Base-by-base conservation (phyloP, 1,140 invertebrate genomes). In the Delia radicum region DNA sequence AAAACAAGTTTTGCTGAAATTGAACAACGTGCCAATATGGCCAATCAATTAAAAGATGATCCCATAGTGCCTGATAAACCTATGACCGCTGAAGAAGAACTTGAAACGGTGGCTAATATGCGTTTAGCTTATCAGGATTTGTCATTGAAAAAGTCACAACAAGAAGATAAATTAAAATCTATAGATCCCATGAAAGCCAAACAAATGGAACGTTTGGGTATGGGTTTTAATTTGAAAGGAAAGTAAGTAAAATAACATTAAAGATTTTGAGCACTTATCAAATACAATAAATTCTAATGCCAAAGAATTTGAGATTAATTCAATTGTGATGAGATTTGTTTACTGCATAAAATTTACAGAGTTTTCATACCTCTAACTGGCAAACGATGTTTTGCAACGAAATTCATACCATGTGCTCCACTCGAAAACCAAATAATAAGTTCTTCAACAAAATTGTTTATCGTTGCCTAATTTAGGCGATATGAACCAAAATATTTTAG, bases 1-100 rank as follows among this genome's bases (percentile, higher is more conserved):
- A 95, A 93, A 80, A 91, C 93, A 13, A 97, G 99, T 87, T 99
- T 99, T 87, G 93, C 93, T n/a, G 97, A 98, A 81, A 92, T 99
- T 62, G 98, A 99, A 87, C 92, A 92, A 80, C 93, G 95, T 82
- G 96, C 95, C 0, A 92, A 93, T 78, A 90, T 95, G 78, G 90
- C 91, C 29, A 95, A 96, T 85, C 92, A 95, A 83, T 79, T 78
- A 31, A 92, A 91, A 81, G 87, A 90, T 81, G 78, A 79, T 46
- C 72, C 77, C 0, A 73, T 74, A n/a, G 37, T 69, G 21, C 55
- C 79, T 0, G 87, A 90, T 86, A 85, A 86, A 78, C 75, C 80
- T 18, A 75, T 85, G 18, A 81, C 82, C 28, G 84, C 84, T 27
- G 88, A 89, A 27, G 90, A 92, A 79, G 87, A 90, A 77, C 5